phyloP scores from a whole-genome alignment of 1,140 invertebrate species.

The Gonatopus flavifemur region DNA sequence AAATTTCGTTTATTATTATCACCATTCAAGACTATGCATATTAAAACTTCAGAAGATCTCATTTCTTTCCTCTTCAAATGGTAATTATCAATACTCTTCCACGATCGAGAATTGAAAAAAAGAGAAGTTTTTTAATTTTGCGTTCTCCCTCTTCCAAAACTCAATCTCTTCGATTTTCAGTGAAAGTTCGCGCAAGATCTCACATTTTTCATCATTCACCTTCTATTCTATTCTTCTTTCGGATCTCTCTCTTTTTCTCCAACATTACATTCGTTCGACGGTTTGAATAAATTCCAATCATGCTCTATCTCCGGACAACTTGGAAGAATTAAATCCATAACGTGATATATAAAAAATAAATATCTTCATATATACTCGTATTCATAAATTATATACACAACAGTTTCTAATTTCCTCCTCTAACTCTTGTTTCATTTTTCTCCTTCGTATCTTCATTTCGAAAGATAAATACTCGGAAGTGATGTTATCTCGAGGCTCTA shows the following conservation, averaged over 20 bases:
- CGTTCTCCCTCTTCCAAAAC: background rate
- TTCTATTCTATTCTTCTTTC: background rate
- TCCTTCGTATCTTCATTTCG: too few species aligned
- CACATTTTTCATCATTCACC: background rate
- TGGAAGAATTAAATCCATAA: too few species aligned
- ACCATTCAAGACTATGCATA: background rate
- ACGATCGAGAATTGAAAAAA: too few species aligned
- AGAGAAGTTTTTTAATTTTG: too few species aligned
- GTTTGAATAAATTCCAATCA: conserved; percentile 6
- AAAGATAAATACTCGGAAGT: too few species aligned
- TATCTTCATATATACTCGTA: conserved; percentile 14
- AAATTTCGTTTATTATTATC: background rate
- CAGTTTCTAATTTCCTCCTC: conserved; percentile 8
- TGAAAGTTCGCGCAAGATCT: too few species aligned
- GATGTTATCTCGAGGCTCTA: too few species aligned
- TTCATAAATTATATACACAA: conserved; percentile 5
- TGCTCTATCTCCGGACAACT: too few species aligned
- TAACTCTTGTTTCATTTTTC: background rate
- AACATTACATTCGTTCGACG: background rate
- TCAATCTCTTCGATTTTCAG: too few species aligned
- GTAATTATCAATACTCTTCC: too few species aligned
- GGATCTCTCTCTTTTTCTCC: background rate
- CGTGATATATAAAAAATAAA: too few species aligned
- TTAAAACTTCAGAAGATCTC: conserved; percentile 4
- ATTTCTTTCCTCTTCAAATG: background rate